Conservation (phyloP, 2,797 vertebrate genomes). For the Pseudomugil tenellus region DNA sequence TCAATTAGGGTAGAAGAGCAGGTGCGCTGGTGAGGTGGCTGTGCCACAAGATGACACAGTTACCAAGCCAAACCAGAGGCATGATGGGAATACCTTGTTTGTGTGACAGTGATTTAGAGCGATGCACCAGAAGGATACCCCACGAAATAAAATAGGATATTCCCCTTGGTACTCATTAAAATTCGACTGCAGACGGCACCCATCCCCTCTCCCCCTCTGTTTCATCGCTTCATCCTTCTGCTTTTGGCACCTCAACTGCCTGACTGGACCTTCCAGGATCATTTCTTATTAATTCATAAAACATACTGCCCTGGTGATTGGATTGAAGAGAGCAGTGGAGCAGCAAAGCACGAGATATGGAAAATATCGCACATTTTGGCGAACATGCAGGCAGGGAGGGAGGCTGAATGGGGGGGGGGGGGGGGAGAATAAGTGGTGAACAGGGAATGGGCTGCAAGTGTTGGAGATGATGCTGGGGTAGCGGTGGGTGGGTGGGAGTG, state of each 20-base stretch:
- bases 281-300: conserved; percentile 91
- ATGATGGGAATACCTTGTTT: conserved; percentile 86
- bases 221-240: conserved; percentile 75
- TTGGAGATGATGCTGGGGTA: conserved; percentile 59
- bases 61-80: conserved; percentile 82
- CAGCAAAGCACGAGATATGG: conserved; percentile 83
- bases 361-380: conserved; percentile 81
- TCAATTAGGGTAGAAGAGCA: conserved; percentile 86
- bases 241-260: conserved; percentile 75
- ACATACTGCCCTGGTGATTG: conserved; percentile 80
- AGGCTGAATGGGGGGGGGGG: conserved; percentile 4
- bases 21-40: conserved; percentile 76
- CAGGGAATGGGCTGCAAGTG: conserved; percentile 72
- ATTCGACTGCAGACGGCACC: conserved; percentile 79
- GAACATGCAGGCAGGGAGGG: conserved; percentile 52
- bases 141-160: conserved; percentile 76
- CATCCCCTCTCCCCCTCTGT: conserved; percentile 51
- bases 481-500: conserved; percentile 6
- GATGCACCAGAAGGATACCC: conserved; percentile 75
- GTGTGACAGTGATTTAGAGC: conserved; percentile 85
- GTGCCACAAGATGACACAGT: conserved; percentile 79
- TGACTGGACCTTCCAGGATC: conserved; percentile 82
- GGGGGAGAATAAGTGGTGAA: conserved; percentile 72
- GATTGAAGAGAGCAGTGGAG: conserved; percentile 80
- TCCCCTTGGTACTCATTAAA: conserved; percentile 89